Evolutionary conservation across 2,113 vertebrate species (phyloP).

Genomic region (Morone chrysops): DNA sequence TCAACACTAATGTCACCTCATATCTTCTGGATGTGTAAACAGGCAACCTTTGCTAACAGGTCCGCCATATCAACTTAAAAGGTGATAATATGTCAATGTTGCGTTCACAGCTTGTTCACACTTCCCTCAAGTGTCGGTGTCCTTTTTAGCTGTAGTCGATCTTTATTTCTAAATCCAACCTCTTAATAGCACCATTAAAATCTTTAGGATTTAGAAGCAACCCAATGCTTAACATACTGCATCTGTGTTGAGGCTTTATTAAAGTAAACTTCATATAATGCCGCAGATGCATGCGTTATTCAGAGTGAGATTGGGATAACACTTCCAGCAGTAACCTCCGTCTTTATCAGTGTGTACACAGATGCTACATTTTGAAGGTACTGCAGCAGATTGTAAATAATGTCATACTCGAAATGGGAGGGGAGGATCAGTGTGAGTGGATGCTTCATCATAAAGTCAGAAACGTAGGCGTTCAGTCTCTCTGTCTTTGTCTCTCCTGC

Average conservation of each 20-base stretch:
- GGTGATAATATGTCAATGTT: background rate
- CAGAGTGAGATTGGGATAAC: background rate
- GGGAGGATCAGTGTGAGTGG: conserved; percentile 2
- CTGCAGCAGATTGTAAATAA: conserved; percentile 34
- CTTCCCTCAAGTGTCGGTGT: background rate
- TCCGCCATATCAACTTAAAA: background rate
- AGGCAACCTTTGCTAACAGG: background rate
- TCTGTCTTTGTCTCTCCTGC: conserved; percentile 9
- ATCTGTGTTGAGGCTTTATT: background rate
- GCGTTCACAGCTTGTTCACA: background rate
- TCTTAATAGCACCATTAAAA: background rate
- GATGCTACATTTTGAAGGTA: conserved; percentile 1
- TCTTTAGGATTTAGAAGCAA: background rate
- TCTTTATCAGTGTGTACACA: background rate
- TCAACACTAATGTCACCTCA: background rate
- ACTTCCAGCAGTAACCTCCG: background rate
- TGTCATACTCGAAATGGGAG: conserved; percentile 14
- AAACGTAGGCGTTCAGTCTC: background rate
- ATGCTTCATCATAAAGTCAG: conserved; percentile 12
- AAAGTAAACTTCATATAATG: background rate
- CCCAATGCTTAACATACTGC: background rate
- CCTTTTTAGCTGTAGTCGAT: background rate
- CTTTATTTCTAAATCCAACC: background rate
- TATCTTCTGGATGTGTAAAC: background rate
- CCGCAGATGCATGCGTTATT: background rate